A percentile compares a stretch with the other conserved stretches of the same genome.
These are phyloP conservation scores for Bedellia somnulentella DNA, from an alignment of 2,888 invertebrate genomes.

Conservation along the genomic window DNA sequence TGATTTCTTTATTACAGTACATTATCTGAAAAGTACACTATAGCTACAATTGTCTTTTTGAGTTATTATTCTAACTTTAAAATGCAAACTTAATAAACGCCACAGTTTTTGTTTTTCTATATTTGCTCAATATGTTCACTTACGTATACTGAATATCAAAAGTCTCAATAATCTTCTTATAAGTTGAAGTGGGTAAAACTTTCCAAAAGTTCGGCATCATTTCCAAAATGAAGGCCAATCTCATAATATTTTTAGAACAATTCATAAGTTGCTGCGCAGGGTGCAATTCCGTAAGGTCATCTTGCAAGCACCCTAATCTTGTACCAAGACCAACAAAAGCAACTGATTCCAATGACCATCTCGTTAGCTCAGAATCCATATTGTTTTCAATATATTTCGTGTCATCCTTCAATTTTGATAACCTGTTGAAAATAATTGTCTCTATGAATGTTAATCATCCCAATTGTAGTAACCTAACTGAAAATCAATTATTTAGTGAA, in stretches of 20 bases:
- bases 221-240: constrained; percentile 26
- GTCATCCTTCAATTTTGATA: constrained; percentile 23
- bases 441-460: too few species aligned
- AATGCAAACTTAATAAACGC: too few species aligned
- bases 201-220: constrained; percentile 29
- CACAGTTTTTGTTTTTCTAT: too few species aligned
- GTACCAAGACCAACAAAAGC: constrained; percentile 34
- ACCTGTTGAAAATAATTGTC: too few species aligned
- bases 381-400: constrained; percentile 27
- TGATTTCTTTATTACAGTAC: too few species aligned
- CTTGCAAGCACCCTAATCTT: constrained; percentile 30
- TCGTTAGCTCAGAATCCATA: constrained; percentile 56
- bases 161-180: constrained; percentile 27
- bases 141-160: constrained; percentile 42
- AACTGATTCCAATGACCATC: constrained; percentile 66
- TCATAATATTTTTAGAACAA: constrained; percentile 25
- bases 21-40: too few species aligned
- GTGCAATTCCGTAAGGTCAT: constrained; percentile 24
- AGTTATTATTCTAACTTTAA: too few species aligned
- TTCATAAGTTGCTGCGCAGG: constrained; percentile 27
- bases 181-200: constrained; percentile 25
- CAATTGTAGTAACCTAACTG: too few species aligned
- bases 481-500: too few species aligned
- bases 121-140: constrained; percentile 20
- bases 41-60: too few species aligned